phyloP scores from a whole-genome alignment of 2,888 invertebrate genomes.

The Caenorhabditis macrosperma region DNA sequence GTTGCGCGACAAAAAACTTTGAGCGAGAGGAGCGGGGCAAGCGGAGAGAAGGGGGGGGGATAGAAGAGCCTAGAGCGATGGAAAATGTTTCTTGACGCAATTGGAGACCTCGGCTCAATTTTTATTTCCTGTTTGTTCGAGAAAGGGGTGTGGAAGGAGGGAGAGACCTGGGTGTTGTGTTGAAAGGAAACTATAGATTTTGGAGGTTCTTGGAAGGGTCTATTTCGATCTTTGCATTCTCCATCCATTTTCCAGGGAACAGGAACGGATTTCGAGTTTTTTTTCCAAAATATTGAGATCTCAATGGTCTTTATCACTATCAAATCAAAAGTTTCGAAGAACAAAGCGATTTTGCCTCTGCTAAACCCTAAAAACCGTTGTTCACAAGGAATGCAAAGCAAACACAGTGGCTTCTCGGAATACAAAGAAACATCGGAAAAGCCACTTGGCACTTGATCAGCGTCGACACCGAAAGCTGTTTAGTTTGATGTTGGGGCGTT shows the following conservation, averaged over 20 bases:
- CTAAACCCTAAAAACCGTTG: conserved; percentile 19
- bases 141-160: neutral
- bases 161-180: too few species aligned
- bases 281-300: too few species aligned
- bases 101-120: conserved; percentile 5
- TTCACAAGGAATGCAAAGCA: conserved; percentile 14
- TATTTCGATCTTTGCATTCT: too few species aligned
- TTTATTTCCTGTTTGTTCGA: neutral
- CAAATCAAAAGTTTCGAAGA: too few species aligned
- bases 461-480: conserved; percentile 22
- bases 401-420: conserved; percentile 35
- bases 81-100: conserved; percentile 22
- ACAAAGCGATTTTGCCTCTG: too few species aligned
- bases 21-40: neutral
- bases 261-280: neutral
- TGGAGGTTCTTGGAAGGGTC: too few species aligned
- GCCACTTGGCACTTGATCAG: conserved; percentile 48
- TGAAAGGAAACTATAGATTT: too few species aligned
- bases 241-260: too few species aligned
- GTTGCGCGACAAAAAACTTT: conserved; percentile 31
- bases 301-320: too few species aligned
- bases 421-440: conserved; percentile 40
- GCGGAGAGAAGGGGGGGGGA: neutral
- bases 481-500: conserved; percentile 41
- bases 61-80: neutral